Percentiles rank a stretch among this genome's conserved stretches.
Conservation (phyloP, 2,888 invertebrate species). For the Ophraella communa region DNA sequence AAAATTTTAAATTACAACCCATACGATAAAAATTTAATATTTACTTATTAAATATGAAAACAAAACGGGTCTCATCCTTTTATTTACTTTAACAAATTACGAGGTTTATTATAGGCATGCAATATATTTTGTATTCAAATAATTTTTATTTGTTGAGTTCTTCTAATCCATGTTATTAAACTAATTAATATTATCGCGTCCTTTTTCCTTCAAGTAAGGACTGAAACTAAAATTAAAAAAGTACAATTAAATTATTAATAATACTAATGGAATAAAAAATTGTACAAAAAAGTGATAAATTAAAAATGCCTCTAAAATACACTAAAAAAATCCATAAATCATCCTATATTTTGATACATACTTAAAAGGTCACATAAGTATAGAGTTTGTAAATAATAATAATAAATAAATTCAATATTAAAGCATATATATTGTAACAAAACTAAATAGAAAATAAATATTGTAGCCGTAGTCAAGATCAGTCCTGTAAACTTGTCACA, state of each 20-base stretch:
- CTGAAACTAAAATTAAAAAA: neutral
- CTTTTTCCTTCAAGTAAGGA: slow-evolving; percentile 3
- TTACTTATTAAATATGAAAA: slow-evolving; percentile 37
- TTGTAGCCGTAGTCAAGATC: too few relatives aligned
- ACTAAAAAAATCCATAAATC: too few relatives aligned
- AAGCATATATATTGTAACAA: too few relatives aligned
- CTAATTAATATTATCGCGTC: slow-evolving; percentile 27
- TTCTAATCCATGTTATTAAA: slow-evolving; percentile 36
- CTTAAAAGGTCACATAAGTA: too few relatives aligned
- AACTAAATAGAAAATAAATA: too few relatives aligned
- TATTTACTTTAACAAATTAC: slow-evolving; percentile 39
- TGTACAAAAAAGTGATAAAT: too few relatives aligned
- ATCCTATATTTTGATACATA: too few relatives aligned
- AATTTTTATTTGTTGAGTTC: slow-evolving; percentile 35
- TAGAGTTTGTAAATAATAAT: too few relatives aligned
- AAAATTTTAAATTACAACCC: slow-evolving; percentile 41
- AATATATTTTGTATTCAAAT: slow-evolving; percentile 37
- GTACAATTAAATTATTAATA: neutral
- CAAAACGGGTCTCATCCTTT: slow-evolving; percentile 36
- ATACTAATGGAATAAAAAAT: too few relatives aligned
- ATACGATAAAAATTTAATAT: slow-evolving; percentile 38
- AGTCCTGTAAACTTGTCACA: too few relatives aligned
- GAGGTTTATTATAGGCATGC: slow-evolving; percentile 32
- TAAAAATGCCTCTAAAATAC: too few relatives aligned
- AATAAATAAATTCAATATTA: too few relatives aligned